Evolutionary conservation across 2,888 invertebrate genomes (phyloP).

Genomic region (Drosophila monieri): DNA sequence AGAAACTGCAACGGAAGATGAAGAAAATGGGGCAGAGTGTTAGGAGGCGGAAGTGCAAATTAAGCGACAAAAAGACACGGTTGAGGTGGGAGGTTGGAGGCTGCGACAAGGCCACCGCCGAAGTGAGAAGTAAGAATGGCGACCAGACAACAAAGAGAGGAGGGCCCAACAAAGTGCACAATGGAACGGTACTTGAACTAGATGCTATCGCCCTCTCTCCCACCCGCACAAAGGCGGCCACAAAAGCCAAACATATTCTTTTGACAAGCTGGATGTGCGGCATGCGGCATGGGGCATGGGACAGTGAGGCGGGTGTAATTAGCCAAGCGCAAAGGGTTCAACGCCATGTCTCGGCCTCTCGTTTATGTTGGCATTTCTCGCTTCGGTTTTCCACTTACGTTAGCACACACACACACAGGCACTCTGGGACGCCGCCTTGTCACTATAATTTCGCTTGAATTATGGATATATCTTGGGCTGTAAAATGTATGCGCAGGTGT

Average conservation of each 20-base stretch:
- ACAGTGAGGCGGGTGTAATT: too few relatives aligned
- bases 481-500: constrained; percentile 41
- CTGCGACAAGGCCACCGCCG: constrained; percentile 31
- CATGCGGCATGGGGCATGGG: constrained; percentile 1
- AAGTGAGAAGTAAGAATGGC: constrained; percentile 27
- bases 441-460: constrained; percentile 61
- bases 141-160: constrained; percentile 72
- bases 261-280: background rate
- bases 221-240: background rate
- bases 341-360: constrained; percentile 40
- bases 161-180: constrained; percentile 42
- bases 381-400: constrained; percentile 33
- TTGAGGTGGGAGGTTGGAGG: constrained; percentile 10
- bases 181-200: constrained; percentile 60
- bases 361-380: constrained; percentile 14
- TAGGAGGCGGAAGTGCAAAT: constrained; percentile 63
- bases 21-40: constrained; percentile 6
- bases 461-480: constrained; percentile 56
- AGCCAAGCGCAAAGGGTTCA: constrained; percentile 75
- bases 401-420: constrained; percentile 19
- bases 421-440: constrained; percentile 13
- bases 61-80: constrained; percentile 47
- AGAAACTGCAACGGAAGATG: constrained; percentile 30
- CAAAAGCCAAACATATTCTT: constrained; percentile 41
- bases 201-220: constrained; percentile 28